Conservation (phyloP, 2,797 vertebrate genomes). For the Lacerta agilis region DNA sequence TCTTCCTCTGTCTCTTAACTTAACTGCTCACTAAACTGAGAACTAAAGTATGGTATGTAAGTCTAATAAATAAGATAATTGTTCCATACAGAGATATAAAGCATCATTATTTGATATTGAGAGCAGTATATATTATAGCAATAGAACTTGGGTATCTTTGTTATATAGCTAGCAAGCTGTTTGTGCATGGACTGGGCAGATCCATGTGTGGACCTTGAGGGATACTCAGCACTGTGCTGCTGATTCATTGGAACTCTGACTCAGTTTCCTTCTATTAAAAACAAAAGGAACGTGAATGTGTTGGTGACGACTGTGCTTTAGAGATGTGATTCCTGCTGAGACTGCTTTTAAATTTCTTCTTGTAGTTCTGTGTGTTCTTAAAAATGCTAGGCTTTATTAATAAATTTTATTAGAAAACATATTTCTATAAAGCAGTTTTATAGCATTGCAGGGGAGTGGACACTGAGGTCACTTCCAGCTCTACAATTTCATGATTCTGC, state of each 20-base stretch:
- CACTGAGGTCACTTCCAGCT: no score
- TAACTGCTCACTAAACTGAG: background rate
- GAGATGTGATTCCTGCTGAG: background rate
- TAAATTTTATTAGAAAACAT: no score
- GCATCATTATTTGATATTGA: background rate
- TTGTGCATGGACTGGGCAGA: no score
- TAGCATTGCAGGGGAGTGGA: no score
- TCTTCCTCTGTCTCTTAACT: background rate
- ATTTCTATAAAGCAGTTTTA: background rate
- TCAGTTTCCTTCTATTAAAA: constrained; percentile 18
- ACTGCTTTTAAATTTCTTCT: constrained; percentile 2
- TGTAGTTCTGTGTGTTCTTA: background rate
- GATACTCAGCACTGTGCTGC: background rate
- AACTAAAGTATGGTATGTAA: background rate
- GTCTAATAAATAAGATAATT: background rate
- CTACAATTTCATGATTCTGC: no score
- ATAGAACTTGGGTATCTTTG: background rate
- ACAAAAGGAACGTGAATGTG: background rate
- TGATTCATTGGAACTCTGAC: background rate
- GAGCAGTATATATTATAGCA: no score
- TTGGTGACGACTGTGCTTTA: background rate
- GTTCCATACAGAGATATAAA: background rate
- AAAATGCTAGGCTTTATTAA: no score
- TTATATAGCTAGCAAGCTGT: background rate
- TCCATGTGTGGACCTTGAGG: background rate